Evolutionary conservation across 2,797 vertebrate genomes (phyloP), one percentile per base, ranked within the genome.

Genomic region (Coendou prehensilis): DNA sequence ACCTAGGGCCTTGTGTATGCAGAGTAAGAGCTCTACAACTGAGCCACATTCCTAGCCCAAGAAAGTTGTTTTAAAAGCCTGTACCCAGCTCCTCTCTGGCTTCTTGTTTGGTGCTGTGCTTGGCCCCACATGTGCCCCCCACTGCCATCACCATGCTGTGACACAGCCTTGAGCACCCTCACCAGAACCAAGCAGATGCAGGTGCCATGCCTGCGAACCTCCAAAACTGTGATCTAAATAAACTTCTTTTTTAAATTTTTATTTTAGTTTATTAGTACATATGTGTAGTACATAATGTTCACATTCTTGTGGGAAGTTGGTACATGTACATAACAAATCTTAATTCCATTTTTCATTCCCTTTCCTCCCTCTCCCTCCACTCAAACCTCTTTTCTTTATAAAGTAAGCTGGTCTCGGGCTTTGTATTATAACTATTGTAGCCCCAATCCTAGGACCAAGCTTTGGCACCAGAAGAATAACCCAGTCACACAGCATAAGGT

Each of bases 301-400:
- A n/a, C 15, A 8, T n/a, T 67, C 64, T n/a, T n/a, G 6, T 18
- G 17, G 14, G 17, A 69, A n/a, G 15, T 69, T 69, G 64, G 64
- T 69, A 8, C 33, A 37, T 37, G 64, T 69, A 37, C 64, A n/a
- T 69, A 69, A 17, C 15, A n/a, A 5, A n/a, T 69, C 64, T 69
- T n/a, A n/a, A 37, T 69, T 67, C 33, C 64, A 17, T 37, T 69
- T 69, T 69, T 10, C 2, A 71, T 41, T 18, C n/a, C 37, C 20
- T 23, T 41, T 71, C 37, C 69, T 41, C 69, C 20, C 69, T 71
- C n/a, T 20, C 9, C 6, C 8, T 71, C 18, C 9, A 41, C 69
- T 18, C n/a, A 73, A 71, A 33, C 30, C 22, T 73, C 11, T 87
- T 73, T 82, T 75, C n/a, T 93, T 61, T 57, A 87, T 93, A 93